A percentile compares a stretch with the other conserved stretches of the same genome.
These are phyloP conservation scores for Fistularia commersonii DNA, from an alignment of 2,797 vertebrate genomes.

Conservation along the genomic window DNA sequence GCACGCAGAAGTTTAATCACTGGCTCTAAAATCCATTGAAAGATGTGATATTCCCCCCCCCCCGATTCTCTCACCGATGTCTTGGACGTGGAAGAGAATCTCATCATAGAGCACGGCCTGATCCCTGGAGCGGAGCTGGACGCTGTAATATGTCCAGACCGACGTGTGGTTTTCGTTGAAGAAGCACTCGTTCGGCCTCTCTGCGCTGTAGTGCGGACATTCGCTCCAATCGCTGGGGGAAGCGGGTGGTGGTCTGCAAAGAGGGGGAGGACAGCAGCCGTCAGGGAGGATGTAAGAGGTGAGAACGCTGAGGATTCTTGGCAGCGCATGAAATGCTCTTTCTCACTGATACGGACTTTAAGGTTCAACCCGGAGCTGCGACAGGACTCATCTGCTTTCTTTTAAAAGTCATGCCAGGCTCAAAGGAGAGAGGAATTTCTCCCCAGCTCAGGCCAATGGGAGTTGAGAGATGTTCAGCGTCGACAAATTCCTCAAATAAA, in stretches of 20 bases:
- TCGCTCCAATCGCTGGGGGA: slow-evolving; percentile 78
- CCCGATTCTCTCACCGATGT: slow-evolving; percentile 80
- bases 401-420: too few species aligned
- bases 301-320: neutral
- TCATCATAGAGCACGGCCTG: slow-evolving; percentile 76
- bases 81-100: slow-evolving; percentile 78
- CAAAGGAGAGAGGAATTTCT: too few species aligned
- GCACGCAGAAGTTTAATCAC: too few species aligned
- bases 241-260: slow-evolving; percentile 16
- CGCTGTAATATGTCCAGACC: slow-evolving; percentile 83
- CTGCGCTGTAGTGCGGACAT: slow-evolving; percentile 86
- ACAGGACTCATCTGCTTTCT: too few species aligned
- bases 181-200: slow-evolving; percentile 84
- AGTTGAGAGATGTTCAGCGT: too few species aligned
- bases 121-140: slow-evolving; percentile 80
- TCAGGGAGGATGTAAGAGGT: neutral
- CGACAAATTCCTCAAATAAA: too few species aligned
- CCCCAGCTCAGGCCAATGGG: too few species aligned
- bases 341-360: too few species aligned
- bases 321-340: neutral
- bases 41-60: too few species aligned
- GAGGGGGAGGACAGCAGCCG: neutral
- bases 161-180: slow-evolving; percentile 85
- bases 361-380: too few species aligned
- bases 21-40: too few species aligned